These are phyloP conservation scores for Euphydryas editha DNA, from an alignment of 2,888 invertebrate genomes.

Conservation along the genomic window DNA sequence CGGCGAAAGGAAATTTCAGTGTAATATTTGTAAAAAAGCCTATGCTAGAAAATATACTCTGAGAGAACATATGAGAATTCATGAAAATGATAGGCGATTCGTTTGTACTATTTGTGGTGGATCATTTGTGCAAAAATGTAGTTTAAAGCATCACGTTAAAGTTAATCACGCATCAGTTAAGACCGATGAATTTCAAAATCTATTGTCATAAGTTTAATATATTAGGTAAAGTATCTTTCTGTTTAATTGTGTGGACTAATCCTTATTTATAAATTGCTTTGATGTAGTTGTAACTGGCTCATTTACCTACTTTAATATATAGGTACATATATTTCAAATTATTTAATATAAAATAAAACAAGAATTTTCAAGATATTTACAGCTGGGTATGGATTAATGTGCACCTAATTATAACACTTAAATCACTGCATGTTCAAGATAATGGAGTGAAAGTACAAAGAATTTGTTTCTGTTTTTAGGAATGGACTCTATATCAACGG, in stretches of 20 bases:
- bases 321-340: neutral
- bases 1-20: slow-evolving; percentile 78
- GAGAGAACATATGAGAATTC: slow-evolving; percentile 74
- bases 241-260: neutral
- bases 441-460: slow-evolving; percentile 47
- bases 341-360: slow-evolving; percentile 6
- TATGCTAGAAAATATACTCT: slow-evolving; percentile 76
- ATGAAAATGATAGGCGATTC: slow-evolving; percentile 70
- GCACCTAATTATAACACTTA: slow-evolving; percentile 42
- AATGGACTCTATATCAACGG: slow-evolving; percentile 52
- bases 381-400: slow-evolving; percentile 32
- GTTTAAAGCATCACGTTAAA: slow-evolving; percentile 69
- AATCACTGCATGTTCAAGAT: slow-evolving; percentile 46
- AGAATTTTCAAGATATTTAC: slow-evolving; percentile 11
- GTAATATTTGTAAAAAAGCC: slow-evolving; percentile 76
- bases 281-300: neutral
- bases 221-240: neutral
- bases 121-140: slow-evolving; percentile 71
- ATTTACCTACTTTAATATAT: neutral
- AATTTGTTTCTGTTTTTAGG: slow-evolving; percentile 75
- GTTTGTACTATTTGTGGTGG: slow-evolving; percentile 67
- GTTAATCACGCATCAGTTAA: slow-evolving; percentile 62
- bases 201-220: slow-evolving; percentile 27
- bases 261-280: neutral
- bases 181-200: slow-evolving; percentile 36